Evolutionary conservation across 2,113 vertebrate species (phyloP), one percentile per base, ranked within the genome.

Genomic region (Rhinoderma darwinii): DNA sequence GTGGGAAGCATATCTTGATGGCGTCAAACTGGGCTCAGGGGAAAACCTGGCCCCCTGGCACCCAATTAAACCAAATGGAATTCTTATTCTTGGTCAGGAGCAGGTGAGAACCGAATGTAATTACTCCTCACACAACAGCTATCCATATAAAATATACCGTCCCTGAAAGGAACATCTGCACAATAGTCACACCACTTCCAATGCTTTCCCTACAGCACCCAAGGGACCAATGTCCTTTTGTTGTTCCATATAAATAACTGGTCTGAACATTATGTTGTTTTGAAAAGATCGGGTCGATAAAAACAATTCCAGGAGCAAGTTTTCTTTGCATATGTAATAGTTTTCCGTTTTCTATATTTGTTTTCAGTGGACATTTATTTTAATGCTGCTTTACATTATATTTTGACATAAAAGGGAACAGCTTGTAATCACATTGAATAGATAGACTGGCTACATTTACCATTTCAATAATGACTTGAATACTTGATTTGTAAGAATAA

Each of bases 1-100:
- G 94, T 99, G 98, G 98, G 98, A 99, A 89, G 98, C 98, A 22
- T 99, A 98, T 92, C 97, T 99, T 92, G 97, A 99, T 15, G 98
- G 98, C 2, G 97, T 99, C 93, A 96, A 95, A 50, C 96, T 97
- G 1, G 98, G 98, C 89, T 97, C 96, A 0, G 98, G 98, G 87
- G 98, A 99, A 89, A 99, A 99, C 92, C 92, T 99, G 90, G 98
- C 98, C 90, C 98, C 98, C 35, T 99, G 98, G 98, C 98, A 99
- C 90, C 98, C 98, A 91, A 98, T 99, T 96, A 99, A 99, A 93
- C 96, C 97, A 22, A 97, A 97, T 76, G 98, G 98, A 82, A 96
- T 98, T 88, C 94, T 99, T 90, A 97, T 99, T 91, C 95, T 99
- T 47, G 98, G 98, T 39, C 98, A 99, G 92, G 98, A 99, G 84